These are phyloP conservation scores for Eudyptes chrysolophus DNA, from an alignment of 2,113 vertebrate species.

Conservation along the genomic window DNA sequence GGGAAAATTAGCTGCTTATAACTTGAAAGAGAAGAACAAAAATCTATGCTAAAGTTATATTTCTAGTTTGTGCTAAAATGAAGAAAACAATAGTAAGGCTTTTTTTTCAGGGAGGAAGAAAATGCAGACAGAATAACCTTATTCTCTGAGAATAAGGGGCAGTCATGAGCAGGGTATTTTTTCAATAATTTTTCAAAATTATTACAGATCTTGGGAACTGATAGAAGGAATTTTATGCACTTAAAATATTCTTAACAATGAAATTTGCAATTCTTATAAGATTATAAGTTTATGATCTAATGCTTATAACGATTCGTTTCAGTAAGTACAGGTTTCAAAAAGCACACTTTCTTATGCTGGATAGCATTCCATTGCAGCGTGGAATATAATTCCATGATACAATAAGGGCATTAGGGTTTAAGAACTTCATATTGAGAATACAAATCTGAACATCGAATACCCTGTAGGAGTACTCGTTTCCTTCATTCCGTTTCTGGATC, in stretches of 20 bases:
- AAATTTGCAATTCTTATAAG: neutral
- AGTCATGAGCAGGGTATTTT: neutral
- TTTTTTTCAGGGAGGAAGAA: neutral
- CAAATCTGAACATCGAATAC: neutral
- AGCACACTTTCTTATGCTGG: neutral
- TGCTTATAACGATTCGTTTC: neutral
- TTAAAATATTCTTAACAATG: neutral
- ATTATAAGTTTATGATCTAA: neutral
- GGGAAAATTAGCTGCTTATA: neutral
- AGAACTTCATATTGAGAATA: neutral
- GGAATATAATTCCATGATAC: neutral
- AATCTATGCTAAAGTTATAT: neutral
- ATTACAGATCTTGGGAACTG: neutral
- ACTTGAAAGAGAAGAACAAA: neutral
- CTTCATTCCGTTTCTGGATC: neutral
- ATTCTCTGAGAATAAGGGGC: neutral
- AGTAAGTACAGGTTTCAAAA: neutral
- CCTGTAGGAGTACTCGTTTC: neutral
- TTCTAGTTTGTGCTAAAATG: neutral
- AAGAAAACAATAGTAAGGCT: neutral
- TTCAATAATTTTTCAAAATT: neutral
- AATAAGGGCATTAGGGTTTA: neutral
- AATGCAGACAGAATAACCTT: neutral
- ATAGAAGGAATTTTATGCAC: neutral
- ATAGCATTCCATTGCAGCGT: neutral